Conservation (phyloP, 2,888 invertebrate genomes). For the Eupithecia subfuscata region DNA sequence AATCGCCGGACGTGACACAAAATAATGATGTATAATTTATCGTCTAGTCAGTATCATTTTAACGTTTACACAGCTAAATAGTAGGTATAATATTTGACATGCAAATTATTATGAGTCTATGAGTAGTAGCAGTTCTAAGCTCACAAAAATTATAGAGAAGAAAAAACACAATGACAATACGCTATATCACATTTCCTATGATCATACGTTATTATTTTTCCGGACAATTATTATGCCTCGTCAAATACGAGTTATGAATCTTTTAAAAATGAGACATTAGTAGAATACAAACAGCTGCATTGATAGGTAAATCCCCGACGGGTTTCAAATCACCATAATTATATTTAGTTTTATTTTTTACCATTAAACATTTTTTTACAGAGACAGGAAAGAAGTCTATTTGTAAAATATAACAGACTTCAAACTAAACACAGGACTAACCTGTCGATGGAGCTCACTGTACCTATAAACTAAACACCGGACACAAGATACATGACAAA, state of each 20-base stretch:
- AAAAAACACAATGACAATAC: constrained; percentile 17
- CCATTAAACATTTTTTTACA: not conserved
- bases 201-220: constrained; percentile 14
- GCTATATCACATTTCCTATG: not conserved
- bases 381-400: not conserved
- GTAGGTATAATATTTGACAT: constrained; percentile 26
- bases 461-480: not conserved
- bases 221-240: not conserved
- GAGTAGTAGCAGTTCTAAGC: constrained; percentile 14
- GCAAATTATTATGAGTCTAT: constrained; percentile 25
- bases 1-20: constrained; percentile 57
- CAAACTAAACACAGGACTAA: not conserved
- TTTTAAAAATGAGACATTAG: constrained; percentile 8
- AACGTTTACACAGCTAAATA: constrained; percentile 40
- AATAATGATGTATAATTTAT: constrained; percentile 55
- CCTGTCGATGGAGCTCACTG: not conserved
- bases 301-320: not conserved
- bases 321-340: not conserved
- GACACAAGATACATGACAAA: constrained; percentile 1
- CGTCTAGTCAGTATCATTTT: constrained; percentile 40
- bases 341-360: not conserved
- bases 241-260: constrained; percentile 3
- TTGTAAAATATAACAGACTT: not conserved
- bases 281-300: not conserved
- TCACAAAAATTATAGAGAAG: constrained; percentile 8